Evolutionary conservation across 2,797 vertebrate species (phyloP), one percentile per base, ranked within the genome.

Genomic region (Tympanoctomys barrerae): DNA sequence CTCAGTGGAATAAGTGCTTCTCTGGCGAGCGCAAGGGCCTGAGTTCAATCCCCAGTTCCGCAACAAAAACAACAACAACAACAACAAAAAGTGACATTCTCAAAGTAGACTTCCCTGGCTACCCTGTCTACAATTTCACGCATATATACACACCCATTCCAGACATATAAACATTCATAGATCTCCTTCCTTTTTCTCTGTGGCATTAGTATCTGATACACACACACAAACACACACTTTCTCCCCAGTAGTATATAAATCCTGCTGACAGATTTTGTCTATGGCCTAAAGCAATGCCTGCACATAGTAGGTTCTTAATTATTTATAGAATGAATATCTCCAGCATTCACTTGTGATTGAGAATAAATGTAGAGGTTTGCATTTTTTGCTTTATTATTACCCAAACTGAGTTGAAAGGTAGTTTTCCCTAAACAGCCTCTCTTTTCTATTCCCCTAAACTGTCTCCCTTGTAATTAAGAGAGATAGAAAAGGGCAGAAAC

Each of bases 301-400:
- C 31, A 87, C 39, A 66, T 87, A 90, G 3, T 83, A 97, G 24
- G 46, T 33, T 68, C 73, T 89, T 57, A 78, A 0, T 82, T 95
- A 80, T 64, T 87, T 57, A 61, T 49, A 78, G 75, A 81, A 78
- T 77, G 10, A 92, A 7, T 68, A 19, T 77, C 80, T 96, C 71
- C 59, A 94, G 59, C 13, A 36, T 89, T 28, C 26, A 46, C 88
- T 62, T 89, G 26, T 93, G 70, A 68, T 16, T 62, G 28, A 64
- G 28, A 64, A 54, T 75, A 62, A 39, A 33, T 82, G 0, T 91
- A 61, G 19, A n/a, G 36, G 26, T 49, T 79, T 42, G 18, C 57
- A 73, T 61, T 87, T 93, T 90, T 92, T 88, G 78, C n/a, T 91
- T 78, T 78, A 54, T 71, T 62, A 61, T 88, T 92, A 87, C 49